Evolutionary conservation across 2,888 invertebrate species (phyloP).

Genomic region (Sarcophaga variegata): DNA sequence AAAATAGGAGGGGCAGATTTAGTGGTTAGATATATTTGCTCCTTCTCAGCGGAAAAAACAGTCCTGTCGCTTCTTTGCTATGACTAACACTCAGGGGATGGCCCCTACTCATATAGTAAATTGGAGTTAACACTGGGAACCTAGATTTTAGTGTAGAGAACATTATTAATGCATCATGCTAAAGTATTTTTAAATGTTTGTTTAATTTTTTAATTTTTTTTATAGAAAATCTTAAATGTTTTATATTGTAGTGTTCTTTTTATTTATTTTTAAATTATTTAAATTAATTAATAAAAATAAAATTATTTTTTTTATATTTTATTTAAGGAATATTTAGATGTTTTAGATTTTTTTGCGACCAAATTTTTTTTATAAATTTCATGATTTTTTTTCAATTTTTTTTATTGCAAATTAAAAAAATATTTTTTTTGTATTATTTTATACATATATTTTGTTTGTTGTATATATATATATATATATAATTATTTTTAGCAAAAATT

Average conservation of each 20-base stretch:
- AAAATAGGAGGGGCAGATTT: too few relatives aligned
- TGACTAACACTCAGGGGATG: too few relatives aligned
- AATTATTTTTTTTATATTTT: conserved; percentile 17
- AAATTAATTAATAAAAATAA: conserved; percentile 5
- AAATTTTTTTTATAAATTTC: conserved; percentile 59
- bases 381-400: conserved; percentile 71
- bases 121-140: too few relatives aligned
- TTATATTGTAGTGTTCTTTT: background rate
- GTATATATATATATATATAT: too few relatives aligned
- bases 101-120: too few relatives aligned
- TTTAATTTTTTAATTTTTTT: too few relatives aligned
- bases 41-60: too few relatives aligned
- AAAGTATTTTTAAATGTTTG: background rate
- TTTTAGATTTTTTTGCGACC: conserved; percentile 39
- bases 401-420: background rate
- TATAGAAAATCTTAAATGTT: background rate
- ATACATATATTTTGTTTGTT: too few relatives aligned
- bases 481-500: conserved; percentile 44
- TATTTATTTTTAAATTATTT: background rate
- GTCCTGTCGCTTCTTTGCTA: too few relatives aligned
- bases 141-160: too few relatives aligned
- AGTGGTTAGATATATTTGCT: too few relatives aligned
- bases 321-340: conserved; percentile 38
- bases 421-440: background rate
- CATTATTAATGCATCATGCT: too few relatives aligned